Evolutionary conservation across 2,797 vertebrate genomes (phyloP).

Genomic region (Ataeniobius toweri): DNA sequence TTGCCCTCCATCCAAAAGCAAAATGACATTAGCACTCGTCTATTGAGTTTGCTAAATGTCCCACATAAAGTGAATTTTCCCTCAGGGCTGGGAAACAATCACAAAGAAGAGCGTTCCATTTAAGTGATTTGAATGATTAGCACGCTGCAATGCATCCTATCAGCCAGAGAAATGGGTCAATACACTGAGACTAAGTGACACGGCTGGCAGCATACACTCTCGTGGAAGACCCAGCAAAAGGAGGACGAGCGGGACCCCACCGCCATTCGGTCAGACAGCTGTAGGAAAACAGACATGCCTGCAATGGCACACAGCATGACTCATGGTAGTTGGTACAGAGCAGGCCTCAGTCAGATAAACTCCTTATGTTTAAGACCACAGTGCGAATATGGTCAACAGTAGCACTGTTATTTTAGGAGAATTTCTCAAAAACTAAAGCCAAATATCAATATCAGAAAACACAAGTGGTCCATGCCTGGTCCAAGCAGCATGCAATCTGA

Average conservation of each 20-base stretch:
- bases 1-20: slow-evolving; percentile 74
- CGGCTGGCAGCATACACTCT: slow-evolving; percentile 65
- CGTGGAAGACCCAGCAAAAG: slow-evolving; percentile 55
- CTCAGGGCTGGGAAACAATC: slow-evolving; percentile 77
- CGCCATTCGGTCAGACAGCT: slow-evolving; percentile 69
- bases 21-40: slow-evolving; percentile 78
- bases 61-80: slow-evolving; percentile 81
- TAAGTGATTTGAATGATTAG: slow-evolving; percentile 80
- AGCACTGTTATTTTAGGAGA: neutral
- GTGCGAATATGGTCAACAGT: neutral
- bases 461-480: neutral
- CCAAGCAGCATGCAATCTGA: neutral
- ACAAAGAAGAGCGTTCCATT: slow-evolving; percentile 72
- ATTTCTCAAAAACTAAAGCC: neutral
- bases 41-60: slow-evolving; percentile 84
- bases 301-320: slow-evolving; percentile 8
- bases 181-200: slow-evolving; percentile 77
- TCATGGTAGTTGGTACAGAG: slow-evolving; percentile 12
- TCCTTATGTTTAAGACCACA: slow-evolving; percentile 6
- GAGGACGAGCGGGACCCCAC: slow-evolving; percentile 56
- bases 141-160: slow-evolving; percentile 68
- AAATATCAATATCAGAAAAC: neutral
- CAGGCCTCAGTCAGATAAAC: slow-evolving; percentile 4
- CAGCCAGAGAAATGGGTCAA: slow-evolving; percentile 79
- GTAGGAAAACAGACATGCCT: slow-evolving; percentile 31